Conservation (phyloP, 2,888 invertebrate species). For the Caenorhabditis drosophilae region DNA sequence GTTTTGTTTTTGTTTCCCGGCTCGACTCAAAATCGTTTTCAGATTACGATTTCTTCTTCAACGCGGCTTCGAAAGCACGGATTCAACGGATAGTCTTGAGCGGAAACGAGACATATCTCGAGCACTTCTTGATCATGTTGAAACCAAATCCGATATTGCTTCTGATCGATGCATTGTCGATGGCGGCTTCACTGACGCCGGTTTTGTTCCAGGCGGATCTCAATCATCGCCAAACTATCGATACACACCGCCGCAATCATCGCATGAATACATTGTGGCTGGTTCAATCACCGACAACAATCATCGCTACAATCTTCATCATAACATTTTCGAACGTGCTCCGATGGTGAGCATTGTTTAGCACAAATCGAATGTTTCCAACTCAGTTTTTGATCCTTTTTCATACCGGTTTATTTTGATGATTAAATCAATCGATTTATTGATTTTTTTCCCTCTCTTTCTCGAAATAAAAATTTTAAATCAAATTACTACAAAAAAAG, state of each 20-base stretch:
- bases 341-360: constrained; percentile 54
- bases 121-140: constrained; percentile 45
- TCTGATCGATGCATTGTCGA: constrained; percentile 22
- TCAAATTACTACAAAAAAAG: too few relatives aligned
- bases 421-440: too few relatives aligned
- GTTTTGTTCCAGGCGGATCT: constrained; percentile 10
- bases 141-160: constrained; percentile 26
- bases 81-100: constrained; percentile 44
- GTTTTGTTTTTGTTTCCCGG: neutral
- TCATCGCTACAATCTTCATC: constrained; percentile 14
- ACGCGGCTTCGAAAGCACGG: constrained; percentile 16
- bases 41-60: constrained; percentile 39
- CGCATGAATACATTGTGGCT: constrained; percentile 15
- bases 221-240: constrained; percentile 8
- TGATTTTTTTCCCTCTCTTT: neutral
- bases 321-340: constrained; percentile 46
- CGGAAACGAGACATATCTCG: constrained; percentile 49
- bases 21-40: constrained; percentile 5
- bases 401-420: constrained; percentile 20
- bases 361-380: constrained; percentile 3
- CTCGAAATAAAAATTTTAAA: too few relatives aligned
- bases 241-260: constrained; percentile 8
- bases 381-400: constrained; percentile 5
- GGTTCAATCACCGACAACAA: constrained; percentile 21
- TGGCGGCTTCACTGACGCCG: constrained; percentile 36